A percentile compares a stretch with the other conserved stretches of the same genome.
These are phyloP conservation scores for Drosophila chauvacae DNA, from an alignment of 1,140 invertebrate genomes.

Conservation along the genomic window DNA sequence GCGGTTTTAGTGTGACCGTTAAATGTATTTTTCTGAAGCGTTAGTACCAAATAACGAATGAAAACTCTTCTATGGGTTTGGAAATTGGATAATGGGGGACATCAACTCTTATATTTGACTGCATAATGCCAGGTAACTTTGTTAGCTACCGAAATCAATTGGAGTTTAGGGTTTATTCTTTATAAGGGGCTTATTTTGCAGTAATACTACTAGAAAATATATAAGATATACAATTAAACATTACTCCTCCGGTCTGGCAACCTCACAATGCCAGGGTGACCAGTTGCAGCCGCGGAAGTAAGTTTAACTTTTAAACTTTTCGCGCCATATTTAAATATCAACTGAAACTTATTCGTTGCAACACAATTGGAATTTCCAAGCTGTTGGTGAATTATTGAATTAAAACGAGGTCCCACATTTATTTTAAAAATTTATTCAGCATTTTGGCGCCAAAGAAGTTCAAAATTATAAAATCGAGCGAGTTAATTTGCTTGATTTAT, in stretches of 20 bases:
- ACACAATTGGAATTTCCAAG: neutral
- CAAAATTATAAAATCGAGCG: neutral
- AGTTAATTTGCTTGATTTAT: neutral
- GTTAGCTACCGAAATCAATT: too few species aligned
- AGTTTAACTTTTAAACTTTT: too few species aligned
- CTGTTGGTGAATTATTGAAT: too few species aligned
- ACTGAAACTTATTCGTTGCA: neutral
- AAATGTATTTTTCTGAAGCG: neutral
- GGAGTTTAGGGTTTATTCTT: too few species aligned
- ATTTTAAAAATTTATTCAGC: slow-evolving; percentile 6
- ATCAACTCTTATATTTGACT: too few species aligned
- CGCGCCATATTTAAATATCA: neutral
- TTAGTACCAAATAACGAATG: neutral
- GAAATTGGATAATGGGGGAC: too few species aligned
- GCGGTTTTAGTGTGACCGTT: neutral
- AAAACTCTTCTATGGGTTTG: too few species aligned
- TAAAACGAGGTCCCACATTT: neutral
- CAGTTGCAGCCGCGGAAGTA: neutral
- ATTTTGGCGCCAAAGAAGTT: neutral
- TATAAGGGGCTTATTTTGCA: too few species aligned
- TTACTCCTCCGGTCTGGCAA: neutral
- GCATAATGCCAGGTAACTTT: too few species aligned
- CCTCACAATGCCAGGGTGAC: neutral
- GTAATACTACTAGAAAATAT: too few species aligned
- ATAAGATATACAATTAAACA: too few species aligned